Conservation (phyloP, 2,113 vertebrate species). For the Ciconia stormi region DNA sequence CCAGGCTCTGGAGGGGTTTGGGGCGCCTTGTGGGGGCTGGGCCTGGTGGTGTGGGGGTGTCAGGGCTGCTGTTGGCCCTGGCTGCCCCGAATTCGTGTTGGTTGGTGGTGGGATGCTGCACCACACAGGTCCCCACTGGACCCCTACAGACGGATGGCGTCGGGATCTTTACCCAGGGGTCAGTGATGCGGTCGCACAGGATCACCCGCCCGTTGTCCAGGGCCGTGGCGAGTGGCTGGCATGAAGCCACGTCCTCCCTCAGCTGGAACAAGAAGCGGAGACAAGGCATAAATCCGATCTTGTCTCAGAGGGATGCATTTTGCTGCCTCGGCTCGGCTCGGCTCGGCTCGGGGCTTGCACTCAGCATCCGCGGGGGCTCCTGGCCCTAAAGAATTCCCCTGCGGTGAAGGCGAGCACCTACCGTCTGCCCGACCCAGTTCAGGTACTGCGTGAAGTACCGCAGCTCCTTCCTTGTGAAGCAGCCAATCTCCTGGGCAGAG, state of each 20-base stretch:
- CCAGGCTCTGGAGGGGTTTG: not conserved
- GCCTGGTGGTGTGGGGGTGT: not conserved
- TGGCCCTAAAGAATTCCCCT: not conserved
- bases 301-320: not conserved
- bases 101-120: not conserved
- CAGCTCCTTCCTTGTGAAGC: conserved; percentile 68
- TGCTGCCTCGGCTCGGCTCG: fast-evolving
- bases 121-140: fast-evolving
- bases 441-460: conserved; percentile 72
- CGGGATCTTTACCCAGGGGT: conserved; percentile 78
- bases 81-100: fast-evolving
- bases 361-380: fast-evolving
- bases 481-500: conserved; percentile 69
- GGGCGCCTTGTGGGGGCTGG: not conserved
- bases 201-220: conserved; percentile 76
- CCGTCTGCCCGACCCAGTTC: conserved; percentile 72
- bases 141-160: fast-evolving
- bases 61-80: not conserved
- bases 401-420: not conserved
- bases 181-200: conserved; percentile 74
- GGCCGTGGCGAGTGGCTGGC: conserved; percentile 71
- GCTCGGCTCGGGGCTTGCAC: fast-evolving
- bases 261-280: conserved; percentile 49
- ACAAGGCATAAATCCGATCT: not conserved
- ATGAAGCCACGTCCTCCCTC: conserved; percentile 75